Conservation (phyloP, 2,113 vertebrate genomes). For the Amazona guildingii region DNA sequence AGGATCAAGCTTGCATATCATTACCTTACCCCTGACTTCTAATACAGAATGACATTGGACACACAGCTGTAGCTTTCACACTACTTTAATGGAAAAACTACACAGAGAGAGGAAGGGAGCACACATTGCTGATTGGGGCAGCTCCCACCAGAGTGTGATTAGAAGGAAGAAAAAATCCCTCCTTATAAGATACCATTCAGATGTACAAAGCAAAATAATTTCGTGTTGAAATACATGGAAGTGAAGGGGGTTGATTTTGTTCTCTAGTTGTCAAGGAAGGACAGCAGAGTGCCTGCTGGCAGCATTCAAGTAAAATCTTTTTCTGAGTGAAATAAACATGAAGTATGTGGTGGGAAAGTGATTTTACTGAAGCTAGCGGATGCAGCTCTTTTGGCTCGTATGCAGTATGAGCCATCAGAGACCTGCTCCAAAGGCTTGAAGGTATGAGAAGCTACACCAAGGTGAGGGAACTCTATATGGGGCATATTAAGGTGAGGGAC, state of each 20-base stretch:
- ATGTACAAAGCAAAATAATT: not conserved
- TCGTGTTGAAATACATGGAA: not conserved
- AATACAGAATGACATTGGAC: conserved; percentile 49
- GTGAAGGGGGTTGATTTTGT: not conserved
- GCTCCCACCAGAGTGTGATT: not conserved
- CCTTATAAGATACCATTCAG: not conserved
- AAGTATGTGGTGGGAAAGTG: not conserved
- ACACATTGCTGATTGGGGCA: not conserved
- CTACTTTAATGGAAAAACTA: conserved; percentile 29
- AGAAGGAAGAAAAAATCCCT: not conserved
- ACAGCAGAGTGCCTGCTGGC: not conserved
- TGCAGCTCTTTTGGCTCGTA: not conserved
- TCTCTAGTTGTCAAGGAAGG: not conserved
- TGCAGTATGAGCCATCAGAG: not conserved
- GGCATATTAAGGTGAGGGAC: not conserved
- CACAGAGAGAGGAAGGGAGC: not conserved
- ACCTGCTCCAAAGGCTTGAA: not conserved
- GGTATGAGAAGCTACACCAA: not conserved
- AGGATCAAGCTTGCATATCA: conserved; percentile 35
- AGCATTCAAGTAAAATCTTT: not conserved
- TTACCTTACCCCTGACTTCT: conserved; percentile 16
- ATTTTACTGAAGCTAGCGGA: not conserved
- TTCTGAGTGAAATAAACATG: not conserved
- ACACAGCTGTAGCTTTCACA: conserved; percentile 38
- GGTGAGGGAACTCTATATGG: not conserved